These are phyloP conservation scores for Lichenostomus cassidix DNA, from an alignment of 2,113 vertebrate species.

Conservation along the genomic window DNA sequence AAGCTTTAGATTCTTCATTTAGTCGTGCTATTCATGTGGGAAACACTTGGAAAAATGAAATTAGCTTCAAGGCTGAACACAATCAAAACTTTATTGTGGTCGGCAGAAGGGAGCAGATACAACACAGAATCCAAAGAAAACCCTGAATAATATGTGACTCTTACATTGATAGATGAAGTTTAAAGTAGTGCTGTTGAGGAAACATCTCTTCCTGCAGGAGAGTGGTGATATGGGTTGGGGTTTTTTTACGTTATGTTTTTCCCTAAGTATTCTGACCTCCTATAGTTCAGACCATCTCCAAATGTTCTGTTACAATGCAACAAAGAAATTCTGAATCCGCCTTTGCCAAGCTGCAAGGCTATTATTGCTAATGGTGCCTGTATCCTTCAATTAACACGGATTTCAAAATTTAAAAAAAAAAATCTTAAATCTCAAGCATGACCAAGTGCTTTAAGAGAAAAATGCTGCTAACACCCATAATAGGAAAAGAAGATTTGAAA, in stretches of 20 bases:
- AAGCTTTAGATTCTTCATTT: background rate
- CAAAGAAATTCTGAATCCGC: background rate
- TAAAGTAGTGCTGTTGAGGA: background rate
- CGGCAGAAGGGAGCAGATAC: background rate
- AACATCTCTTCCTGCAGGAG: background rate
- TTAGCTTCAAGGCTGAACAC: background rate
- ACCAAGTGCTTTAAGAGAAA: background rate
- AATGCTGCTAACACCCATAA: background rate
- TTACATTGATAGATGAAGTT: background rate
- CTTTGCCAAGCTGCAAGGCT: background rate
- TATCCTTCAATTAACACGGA: background rate
- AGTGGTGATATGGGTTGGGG: background rate
- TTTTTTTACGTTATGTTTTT: background rate
- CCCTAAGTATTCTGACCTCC: background rate
- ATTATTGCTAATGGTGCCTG: background rate
- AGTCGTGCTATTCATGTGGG: background rate
- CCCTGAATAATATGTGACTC: background rate
- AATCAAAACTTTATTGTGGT: background rate
- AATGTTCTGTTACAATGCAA: background rate
- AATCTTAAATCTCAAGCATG: background rate
- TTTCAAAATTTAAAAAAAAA: background rate
- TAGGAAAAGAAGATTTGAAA: slow-evolving; percentile 33
- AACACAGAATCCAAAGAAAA: background rate
- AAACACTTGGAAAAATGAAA: background rate
- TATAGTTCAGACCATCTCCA: background rate